Percentiles rank a stretch among this genome's conserved stretches.
Conservation (phyloP, 2,888 invertebrate species). For the Ormyrus labotus region DNA sequence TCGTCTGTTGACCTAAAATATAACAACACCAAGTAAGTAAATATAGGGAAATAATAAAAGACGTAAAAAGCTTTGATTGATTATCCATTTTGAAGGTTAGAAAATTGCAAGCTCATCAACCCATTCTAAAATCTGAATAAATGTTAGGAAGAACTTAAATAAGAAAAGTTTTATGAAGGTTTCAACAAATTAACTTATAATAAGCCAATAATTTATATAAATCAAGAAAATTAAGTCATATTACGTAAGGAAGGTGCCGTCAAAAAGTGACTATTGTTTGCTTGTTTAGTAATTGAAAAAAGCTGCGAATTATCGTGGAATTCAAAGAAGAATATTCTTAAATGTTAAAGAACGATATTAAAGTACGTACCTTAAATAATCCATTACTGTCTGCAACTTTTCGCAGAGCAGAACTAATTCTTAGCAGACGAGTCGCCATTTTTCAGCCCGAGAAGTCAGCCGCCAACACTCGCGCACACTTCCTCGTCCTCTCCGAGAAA, state of each 20-base stretch:
- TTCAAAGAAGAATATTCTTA: neutral
- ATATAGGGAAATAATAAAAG: neutral
- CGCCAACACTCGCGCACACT: constrained; percentile 32
- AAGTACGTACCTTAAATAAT: constrained; percentile 68
- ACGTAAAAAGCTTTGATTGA: neutral
- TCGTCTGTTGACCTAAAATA: constrained; percentile 66
- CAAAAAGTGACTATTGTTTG: constrained; percentile 38
- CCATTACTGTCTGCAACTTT: constrained; percentile 70
- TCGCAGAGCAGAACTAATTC: constrained; percentile 70
- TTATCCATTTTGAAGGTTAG: constrained; percentile 30
- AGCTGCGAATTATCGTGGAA: constrained; percentile 5
- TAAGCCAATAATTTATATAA: constrained; percentile 31
- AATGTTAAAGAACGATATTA: neutral
- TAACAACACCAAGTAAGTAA: constrained; percentile 1
- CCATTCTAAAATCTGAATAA: neutral
- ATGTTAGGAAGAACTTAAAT: neutral
- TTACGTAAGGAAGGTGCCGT: constrained; percentile 65
- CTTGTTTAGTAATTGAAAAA: constrained; percentile 4
- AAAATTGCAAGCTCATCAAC: neutral
- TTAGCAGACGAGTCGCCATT: constrained; percentile 75
- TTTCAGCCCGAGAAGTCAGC: constrained; percentile 58
- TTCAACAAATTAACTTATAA: neutral
- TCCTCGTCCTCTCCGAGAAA: neutral
- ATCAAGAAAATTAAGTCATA: constrained; percentile 39
- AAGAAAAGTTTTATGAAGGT: neutral